Evolutionary conservation across 2,113 vertebrate species (phyloP).

Genomic region (Apteryx mantelli): DNA sequence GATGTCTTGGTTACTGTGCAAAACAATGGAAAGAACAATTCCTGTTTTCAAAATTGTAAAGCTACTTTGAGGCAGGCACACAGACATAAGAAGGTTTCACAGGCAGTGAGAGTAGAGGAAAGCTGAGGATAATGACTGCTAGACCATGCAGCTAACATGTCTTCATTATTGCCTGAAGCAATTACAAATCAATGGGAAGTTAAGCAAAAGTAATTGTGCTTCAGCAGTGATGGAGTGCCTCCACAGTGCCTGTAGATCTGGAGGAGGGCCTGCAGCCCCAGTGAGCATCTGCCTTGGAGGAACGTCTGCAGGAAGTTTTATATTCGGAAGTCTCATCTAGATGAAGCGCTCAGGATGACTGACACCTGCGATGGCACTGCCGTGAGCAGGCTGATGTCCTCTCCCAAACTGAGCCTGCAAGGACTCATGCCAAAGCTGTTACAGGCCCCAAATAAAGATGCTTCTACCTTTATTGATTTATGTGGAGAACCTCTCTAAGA

Average conservation of each 20-base stretch:
- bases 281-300: not conserved
- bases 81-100: not conserved
- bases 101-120: not conserved
- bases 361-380: not conserved
- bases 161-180: not conserved
- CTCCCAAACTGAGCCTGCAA: not conserved
- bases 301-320: not conserved
- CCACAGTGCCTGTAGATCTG: not conserved
- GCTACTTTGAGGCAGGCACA: not conserved
- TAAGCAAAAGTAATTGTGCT: not conserved
- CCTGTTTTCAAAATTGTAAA: not conserved
- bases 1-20: not conserved
- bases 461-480: not conserved
- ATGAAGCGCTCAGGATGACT: not conserved
- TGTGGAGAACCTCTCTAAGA: not conserved
- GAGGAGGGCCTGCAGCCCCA: not conserved
- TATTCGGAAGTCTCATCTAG: not conserved
- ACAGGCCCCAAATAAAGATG: not conserved
- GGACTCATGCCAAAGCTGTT: not conserved
- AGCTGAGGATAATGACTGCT: not conserved
- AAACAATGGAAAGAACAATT: not conserved
- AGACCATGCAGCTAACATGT: not conserved
- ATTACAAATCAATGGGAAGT: not conserved
- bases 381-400: not conserved
- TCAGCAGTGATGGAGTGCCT: not conserved